phyloP scores from a whole-genome alignment of 2,888 invertebrate species.

The Ormyrus thymus region DNA sequence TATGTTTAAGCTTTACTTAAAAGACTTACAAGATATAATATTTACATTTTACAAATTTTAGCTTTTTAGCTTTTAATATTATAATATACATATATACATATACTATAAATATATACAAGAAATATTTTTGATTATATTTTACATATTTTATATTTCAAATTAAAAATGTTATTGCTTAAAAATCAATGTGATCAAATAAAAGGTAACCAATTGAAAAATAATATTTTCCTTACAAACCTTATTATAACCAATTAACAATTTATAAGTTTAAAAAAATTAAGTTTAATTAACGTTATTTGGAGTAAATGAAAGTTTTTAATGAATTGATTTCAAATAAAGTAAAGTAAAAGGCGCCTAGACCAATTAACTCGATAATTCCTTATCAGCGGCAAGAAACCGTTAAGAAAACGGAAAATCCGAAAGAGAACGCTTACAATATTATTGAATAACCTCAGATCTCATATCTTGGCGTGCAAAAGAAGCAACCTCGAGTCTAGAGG shows the following conservation, averaged over 20 bases:
- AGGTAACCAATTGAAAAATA: not conserved
- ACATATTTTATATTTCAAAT: slow-evolving; percentile 45
- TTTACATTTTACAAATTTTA: slow-evolving; percentile 48
- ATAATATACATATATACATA: too few relatives aligned
- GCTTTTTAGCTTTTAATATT: slow-evolving; percentile 47
- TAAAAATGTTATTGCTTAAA: slow-evolving; percentile 26
- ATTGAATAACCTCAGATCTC: slow-evolving; percentile 23
- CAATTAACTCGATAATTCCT: not conserved
- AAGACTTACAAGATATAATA: slow-evolving; percentile 25
- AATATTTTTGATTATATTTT: slow-evolving; percentile 50
- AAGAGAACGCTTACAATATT: not conserved
- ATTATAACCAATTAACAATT: too few relatives aligned
- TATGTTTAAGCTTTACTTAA: slow-evolving; percentile 43
- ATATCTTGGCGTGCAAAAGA: not conserved
- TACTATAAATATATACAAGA: slow-evolving; percentile 10
- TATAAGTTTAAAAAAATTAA: too few relatives aligned
- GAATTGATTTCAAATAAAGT: too few relatives aligned
- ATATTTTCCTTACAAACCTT: too few relatives aligned
- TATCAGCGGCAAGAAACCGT: not conserved
- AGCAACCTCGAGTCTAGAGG: not conserved
- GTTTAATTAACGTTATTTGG: too few relatives aligned
- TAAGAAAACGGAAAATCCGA: not conserved
- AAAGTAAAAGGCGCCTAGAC: not conserved
- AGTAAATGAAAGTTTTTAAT: too few relatives aligned
- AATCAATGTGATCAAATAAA: slow-evolving; percentile 46